phyloP scores from a whole-genome alignment of 2,797 vertebrate species.

The Lagodon rhomboides region DNA sequence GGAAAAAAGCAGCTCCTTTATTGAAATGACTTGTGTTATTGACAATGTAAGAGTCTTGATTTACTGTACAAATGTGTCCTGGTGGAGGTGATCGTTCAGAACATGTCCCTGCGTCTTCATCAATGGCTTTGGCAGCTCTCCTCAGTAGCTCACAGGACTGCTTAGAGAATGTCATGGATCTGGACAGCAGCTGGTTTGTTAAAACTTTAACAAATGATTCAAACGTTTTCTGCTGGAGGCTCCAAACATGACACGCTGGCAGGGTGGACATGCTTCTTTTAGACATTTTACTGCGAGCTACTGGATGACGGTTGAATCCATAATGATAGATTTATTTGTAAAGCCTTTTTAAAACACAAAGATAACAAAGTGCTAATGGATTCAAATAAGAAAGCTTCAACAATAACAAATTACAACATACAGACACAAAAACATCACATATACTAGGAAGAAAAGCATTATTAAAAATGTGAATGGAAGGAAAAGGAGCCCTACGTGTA shows the following conservation, averaged over 20 bases:
- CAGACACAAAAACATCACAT: neutral
- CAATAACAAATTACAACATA: neutral
- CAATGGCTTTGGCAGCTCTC: slow-evolving; percentile 45
- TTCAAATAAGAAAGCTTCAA: neutral
- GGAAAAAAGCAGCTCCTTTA: neutral
- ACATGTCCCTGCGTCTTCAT: slow-evolving; percentile 29
- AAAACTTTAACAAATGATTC: slow-evolving; percentile 35
- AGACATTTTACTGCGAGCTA: neutral
- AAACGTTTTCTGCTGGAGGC: slow-evolving; percentile 30
- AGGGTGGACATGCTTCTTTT: neutral
- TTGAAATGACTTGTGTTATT: neutral
- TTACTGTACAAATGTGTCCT: neutral
- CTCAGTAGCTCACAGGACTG: slow-evolving; percentile 9
- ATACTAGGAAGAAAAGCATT: neutral
- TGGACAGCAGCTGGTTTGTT: slow-evolving; percentile 66
- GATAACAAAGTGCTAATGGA: neutral
- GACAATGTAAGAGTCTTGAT: neutral
- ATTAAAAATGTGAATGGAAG: neutral
- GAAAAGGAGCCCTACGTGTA: neutral
- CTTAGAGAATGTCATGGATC: slow-evolving; percentile 38
- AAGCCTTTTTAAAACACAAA: neutral
- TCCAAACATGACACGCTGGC: slow-evolving; percentile 42
- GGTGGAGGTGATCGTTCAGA: neutral
- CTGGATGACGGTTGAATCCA: neutral
- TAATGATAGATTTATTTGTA: neutral